Evolutionary conservation across 2,888 invertebrate species (phyloP).

Genomic region (Resseliella maxima): DNA sequence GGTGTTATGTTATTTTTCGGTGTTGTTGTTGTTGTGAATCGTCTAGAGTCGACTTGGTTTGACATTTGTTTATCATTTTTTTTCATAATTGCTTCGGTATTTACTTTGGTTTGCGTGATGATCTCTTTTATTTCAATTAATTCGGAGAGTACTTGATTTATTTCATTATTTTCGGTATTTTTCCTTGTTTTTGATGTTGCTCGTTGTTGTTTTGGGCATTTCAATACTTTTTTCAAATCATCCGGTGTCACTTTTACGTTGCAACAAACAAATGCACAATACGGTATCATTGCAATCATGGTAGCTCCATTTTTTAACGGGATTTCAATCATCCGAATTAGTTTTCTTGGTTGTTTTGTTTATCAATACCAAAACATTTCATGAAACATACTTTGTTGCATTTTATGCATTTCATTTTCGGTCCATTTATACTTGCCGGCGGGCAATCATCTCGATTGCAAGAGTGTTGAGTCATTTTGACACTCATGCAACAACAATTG

Average conservation of each 20-base stretch:
- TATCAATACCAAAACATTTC: neutral
- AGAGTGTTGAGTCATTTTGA: neutral
- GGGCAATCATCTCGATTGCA: neutral
- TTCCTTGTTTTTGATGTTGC: neutral
- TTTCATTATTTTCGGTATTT: too few species aligned
- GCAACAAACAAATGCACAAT: neutral
- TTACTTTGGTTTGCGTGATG: too few species aligned
- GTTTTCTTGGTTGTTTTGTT: neutral
- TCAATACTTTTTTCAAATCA: neutral
- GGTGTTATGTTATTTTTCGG: too few species aligned
- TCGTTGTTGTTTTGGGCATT: neutral
- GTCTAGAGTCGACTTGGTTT: too few species aligned
- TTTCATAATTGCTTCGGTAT: too few species aligned
- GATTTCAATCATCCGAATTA: neutral
- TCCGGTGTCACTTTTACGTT: neutral
- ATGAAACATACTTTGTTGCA: neutral
- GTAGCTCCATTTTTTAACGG: neutral
- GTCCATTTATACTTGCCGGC: neutral
- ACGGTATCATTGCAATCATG: neutral
- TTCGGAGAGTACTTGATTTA: too few species aligned
- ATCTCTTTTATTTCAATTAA: too few species aligned
- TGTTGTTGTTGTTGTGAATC: too few species aligned
- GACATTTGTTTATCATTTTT: too few species aligned
- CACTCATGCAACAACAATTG: too few species aligned
- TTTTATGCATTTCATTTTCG: neutral